Conservation (phyloP, 2,888 invertebrate genomes). For the Tryphoninae sp. region DNA sequence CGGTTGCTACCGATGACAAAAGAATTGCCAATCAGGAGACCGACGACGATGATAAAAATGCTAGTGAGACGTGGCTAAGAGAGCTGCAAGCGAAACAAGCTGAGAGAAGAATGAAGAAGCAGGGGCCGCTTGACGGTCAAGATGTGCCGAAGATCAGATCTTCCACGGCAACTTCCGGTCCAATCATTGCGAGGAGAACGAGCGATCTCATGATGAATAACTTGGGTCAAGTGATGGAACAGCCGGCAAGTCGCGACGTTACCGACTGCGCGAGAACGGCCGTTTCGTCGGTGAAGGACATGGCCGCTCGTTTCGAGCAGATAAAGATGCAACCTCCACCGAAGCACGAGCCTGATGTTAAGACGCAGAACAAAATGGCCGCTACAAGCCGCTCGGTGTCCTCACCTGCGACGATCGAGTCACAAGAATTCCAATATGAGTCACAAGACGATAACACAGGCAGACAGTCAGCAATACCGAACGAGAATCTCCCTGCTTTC, state of each 20-base stretch:
- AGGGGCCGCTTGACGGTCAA: conserved; percentile 75
- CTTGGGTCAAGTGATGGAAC: conserved; percentile 67
- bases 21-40: conserved; percentile 66
- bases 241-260: conserved; percentile 72
- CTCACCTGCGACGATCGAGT: conserved; percentile 65
- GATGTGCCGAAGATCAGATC: conserved; percentile 75
- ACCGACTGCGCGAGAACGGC: conserved; percentile 74
- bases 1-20: conserved; percentile 73
- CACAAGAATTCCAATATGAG: conserved; percentile 58
- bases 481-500: conserved; percentile 58
- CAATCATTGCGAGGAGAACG: conserved; percentile 75
- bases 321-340: conserved; percentile 75
- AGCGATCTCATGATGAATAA: conserved; percentile 78
- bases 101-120: conserved; percentile 84
- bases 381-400: conserved; percentile 56
- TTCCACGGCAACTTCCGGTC: conserved; percentile 63
- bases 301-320: conserved; percentile 92
- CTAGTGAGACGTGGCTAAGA: conserved; percentile 87
- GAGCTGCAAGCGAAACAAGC: conserved; percentile 92
- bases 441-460: conserved; percentile 39
- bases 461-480: conserved; percentile 42
- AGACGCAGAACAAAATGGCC: conserved; percentile 64
- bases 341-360: conserved; percentile 74
- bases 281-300: conserved; percentile 86
- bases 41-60: conserved; percentile 72